Evolutionary conservation across 2,888 invertebrate genomes (phyloP), one percentile per base, ranked within the genome.

Genomic region (Ormia ochracea): DNA sequence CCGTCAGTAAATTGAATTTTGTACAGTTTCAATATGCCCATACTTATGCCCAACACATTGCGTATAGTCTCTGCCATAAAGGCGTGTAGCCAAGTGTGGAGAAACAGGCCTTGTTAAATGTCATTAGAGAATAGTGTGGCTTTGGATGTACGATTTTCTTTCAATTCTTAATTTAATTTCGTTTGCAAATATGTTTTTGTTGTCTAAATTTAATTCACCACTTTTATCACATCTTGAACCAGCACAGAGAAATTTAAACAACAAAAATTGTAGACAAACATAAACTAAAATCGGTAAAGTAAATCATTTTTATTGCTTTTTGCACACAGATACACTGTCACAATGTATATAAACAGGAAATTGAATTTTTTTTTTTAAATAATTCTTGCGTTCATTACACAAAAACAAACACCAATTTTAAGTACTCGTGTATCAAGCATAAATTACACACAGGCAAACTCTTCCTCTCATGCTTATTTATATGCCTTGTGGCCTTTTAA

Each of bases 321-420:
- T 61, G 41, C 38, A 56, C 31, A 17, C 41, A 72, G 31, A 52
- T 50, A 70, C 14, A 59, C n/a, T n/a, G 4, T 26, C 38, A 26
- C 33, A 43, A 58, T n/a, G n/a, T n/a, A n/a, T 14, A 66, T 54
- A 66, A 68, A 80, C 80, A 66, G 76, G 80, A 80, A 80, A 76
- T 76, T 50, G 72, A 50, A 76, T 73, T 76, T 80, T 80, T 80
- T 56, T 61, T 80, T 80, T 56, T 61, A 61, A 75, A 58, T 69
- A 69, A 69, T 45, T 48, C 48, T 38, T 41, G 45, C 38, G 10
- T 65, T 65, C 45, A 36, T 23, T 33, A 54, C 28, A 52, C 3
- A 23, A 43, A 50, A 66, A 31, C 4, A 19, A 58, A 56, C 61
- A 65, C 14, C 1, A 19, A 26, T 48, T 59, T 26, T 12, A 38